Conservation (phyloP, 2,113 vertebrate genomes). For the Pachypanchax playfairii region DNA sequence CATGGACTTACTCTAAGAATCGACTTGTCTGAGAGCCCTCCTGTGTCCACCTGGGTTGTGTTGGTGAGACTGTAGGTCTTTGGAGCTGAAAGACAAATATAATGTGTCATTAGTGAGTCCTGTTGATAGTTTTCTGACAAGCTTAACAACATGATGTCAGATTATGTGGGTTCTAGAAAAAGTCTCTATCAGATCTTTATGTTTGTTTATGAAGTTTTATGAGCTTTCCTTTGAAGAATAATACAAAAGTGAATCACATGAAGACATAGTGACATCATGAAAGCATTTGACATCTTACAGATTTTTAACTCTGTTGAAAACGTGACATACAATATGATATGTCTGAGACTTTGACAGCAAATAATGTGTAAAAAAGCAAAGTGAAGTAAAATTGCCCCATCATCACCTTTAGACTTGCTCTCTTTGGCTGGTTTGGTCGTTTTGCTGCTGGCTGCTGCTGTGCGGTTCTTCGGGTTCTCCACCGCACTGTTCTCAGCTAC, state of each 20-base stretch:
- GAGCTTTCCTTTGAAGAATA: too few species aligned
- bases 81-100: slow-evolving; percentile 79
- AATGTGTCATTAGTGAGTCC: neutral
- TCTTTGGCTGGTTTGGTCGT: slow-evolving; percentile 69
- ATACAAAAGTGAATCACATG: too few species aligned
- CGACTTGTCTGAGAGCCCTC: slow-evolving; percentile 86
- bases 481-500: slow-evolving; percentile 72
- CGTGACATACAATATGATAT: neutral
- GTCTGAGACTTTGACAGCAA: too few species aligned
- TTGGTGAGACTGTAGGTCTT: slow-evolving; percentile 92
- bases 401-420: slow-evolving; percentile 75
- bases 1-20: slow-evolving; percentile 85
- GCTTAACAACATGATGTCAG: neutral
- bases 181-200: too few species aligned
- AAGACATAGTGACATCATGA: too few species aligned
- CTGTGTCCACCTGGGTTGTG: slow-evolving; percentile 82
- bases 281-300: neutral
- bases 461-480: slow-evolving; percentile 71
- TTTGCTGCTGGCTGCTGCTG: slow-evolving; percentile 42
- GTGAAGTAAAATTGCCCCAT: neutral
- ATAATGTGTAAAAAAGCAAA: neutral
- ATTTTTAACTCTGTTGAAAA: neutral
- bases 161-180: too few species aligned
- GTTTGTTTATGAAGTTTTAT: too few species aligned
- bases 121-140: neutral